phyloP scores from a whole-genome alignment of 2,797 vertebrate genomes.

The Rhinoraja longicauda region DNA sequence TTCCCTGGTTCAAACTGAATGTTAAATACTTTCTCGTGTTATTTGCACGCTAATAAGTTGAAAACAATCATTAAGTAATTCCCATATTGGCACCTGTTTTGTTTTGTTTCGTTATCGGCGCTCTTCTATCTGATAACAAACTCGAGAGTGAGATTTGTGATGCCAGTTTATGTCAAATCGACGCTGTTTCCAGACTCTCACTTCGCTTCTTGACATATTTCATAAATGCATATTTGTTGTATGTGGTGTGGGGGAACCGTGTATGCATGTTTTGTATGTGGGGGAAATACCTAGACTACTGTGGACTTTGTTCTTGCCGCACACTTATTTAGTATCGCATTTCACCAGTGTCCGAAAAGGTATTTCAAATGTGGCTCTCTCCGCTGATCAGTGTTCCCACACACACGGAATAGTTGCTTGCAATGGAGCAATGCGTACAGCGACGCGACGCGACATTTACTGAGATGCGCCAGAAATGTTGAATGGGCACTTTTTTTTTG shows the following conservation, averaged over 20 bases:
- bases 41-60: background rate
- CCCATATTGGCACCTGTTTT: background rate
- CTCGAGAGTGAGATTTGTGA: background rate
- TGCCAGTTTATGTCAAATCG: background rate
- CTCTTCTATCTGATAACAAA: background rate
- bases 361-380: background rate
- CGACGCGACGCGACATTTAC: background rate
- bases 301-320: too few species aligned
- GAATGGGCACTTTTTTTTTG: background rate
- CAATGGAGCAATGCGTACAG: background rate
- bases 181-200: background rate
- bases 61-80: background rate
- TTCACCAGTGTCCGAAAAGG: background rate
- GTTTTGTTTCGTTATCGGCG: too few species aligned
- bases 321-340: background rate
- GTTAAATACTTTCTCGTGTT: background rate
- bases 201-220: background rate
- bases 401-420: background rate
- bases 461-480: background rate
- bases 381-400: background rate
- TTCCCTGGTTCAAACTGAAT: background rate
- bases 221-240: background rate
- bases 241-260: too few species aligned
- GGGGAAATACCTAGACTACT: background rate
- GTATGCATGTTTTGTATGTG: too few species aligned